A percentile compares a stretch with the other conserved stretches of the same genome.
phyloP scores from a whole-genome alignment of 2,888 invertebrate species.

The Lithophane ornitopus region DNA sequence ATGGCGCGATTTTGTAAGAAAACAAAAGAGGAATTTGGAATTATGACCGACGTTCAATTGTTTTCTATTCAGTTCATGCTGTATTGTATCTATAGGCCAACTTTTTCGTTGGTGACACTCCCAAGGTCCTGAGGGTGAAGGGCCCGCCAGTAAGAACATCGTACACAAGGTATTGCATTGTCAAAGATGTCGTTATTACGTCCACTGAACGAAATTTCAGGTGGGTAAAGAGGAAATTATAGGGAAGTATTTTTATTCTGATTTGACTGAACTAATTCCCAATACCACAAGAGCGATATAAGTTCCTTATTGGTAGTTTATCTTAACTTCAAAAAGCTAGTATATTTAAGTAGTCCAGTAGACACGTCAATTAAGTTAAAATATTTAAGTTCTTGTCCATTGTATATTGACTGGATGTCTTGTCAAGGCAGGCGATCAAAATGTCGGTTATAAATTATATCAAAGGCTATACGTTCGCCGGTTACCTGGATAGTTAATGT shows the following conservation, averaged over 20 bases:
- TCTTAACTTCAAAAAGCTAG: conserved; percentile 4
- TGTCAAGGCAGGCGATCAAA: conserved; percentile 35
- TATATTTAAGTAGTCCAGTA: conserved; percentile 7
- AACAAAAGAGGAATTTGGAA: neutral
- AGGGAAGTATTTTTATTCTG: neutral
- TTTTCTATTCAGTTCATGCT: neutral
- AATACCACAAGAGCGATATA: neutral
- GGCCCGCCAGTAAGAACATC: too few species aligned
- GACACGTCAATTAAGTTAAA: conserved; percentile 42
- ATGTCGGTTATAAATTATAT: conserved; percentile 42
- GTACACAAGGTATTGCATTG: too few species aligned
- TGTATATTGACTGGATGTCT: conserved; percentile 28
- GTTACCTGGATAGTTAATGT: conserved; percentile 32
- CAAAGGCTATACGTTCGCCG: conserved; percentile 35
- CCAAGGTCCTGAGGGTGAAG: too few species aligned
- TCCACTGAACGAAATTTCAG: too few species aligned
- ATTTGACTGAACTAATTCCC: neutral
- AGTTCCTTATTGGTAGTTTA: conserved; percentile 14
- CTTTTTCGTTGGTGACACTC: too few species aligned
- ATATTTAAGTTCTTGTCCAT: conserved; percentile 34
- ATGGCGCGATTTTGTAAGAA: conserved; percentile 63
- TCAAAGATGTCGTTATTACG: too few species aligned
- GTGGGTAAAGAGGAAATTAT: too few species aligned
- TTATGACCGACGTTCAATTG: neutral
- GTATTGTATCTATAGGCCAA: too few species aligned